Base-by-base conservation (phyloP, 1,140 invertebrate genomes). In the Nasonia giraulti region DNA sequence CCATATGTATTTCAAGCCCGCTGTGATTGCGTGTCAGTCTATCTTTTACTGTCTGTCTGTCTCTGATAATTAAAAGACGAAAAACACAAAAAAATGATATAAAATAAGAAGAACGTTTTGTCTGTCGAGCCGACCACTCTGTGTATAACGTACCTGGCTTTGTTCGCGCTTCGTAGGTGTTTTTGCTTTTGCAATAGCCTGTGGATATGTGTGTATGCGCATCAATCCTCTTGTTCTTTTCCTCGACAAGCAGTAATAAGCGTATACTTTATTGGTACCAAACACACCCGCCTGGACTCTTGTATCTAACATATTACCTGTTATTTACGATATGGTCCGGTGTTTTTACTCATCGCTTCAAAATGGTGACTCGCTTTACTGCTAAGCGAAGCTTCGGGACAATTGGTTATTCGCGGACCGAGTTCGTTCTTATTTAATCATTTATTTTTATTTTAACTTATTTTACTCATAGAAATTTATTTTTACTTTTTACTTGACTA, bases 101-200 rank as follows among this genome's bases (percentile, higher is more conserved):
- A 50, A 82, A 74, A 55, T 31, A 74, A 31, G 40, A 71, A 37
- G 20, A 85, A 81, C n/a, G 17, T 62, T 82, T 20, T 82, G 50
- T 80, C 40, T 74, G 27, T 85, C 40, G 62, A 80, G 62, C 81
- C 73, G 69, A 81, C 80, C 55, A 81, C 40, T 85, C 14, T 69
- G 27, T 77, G 37, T 78, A 82, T 77, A 78, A 82, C 81, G 87
- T 88, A 89, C 88, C 83, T 88, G 88, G 88, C 87, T 89, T 89
- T 37, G 8, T 78, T 87, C 86, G 87, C 86, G 87, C 87, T 88
- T 83, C 78, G 62, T 89, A 88, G 85, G 73, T 88, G 87, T 89
- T 82, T 88, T 89, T 89, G 87, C 87, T 89, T 89, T 88, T 75
- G 88, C 86, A 85, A 88, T 86, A 83, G 85, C 87, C 84, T 87